These are phyloP conservation scores for Aleiodes alternator DNA, from an alignment of 2,888 invertebrate species.

Conservation along the genomic window DNA sequence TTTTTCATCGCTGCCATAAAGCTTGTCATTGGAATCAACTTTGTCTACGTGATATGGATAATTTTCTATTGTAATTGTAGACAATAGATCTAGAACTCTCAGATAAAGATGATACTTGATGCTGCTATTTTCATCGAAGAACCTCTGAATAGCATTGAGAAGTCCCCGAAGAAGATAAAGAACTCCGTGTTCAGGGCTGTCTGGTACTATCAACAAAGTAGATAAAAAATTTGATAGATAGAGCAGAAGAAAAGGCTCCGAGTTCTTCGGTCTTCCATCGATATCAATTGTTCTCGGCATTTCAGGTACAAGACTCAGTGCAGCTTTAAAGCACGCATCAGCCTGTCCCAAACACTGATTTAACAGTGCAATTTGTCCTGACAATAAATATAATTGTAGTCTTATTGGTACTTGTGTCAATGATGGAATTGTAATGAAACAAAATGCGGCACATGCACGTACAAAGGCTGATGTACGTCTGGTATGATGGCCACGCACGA, in stretches of 20 bases:
- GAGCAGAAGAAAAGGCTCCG: slow-evolving; percentile 83
- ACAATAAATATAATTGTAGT: slow-evolving; percentile 89
- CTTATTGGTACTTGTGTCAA: slow-evolving; percentile 87
- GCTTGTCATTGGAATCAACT: slow-evolving; percentile 93
- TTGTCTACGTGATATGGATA: slow-evolving; percentile 91
- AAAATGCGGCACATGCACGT: slow-evolving; percentile 95
- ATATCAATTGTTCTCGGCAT: slow-evolving; percentile 83
- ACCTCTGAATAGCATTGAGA: slow-evolving; percentile 86
- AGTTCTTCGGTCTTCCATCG: slow-evolving; percentile 85
- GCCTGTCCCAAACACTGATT: slow-evolving; percentile 96
- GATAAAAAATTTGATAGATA: slow-evolving; percentile 88
- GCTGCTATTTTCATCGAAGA: slow-evolving; percentile 83
- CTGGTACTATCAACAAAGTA: slow-evolving; percentile 88
- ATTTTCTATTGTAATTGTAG: slow-evolving; percentile 86
- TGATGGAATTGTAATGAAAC: slow-evolving; percentile 98
- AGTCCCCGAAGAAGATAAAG: slow-evolving; percentile 88
- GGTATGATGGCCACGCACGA: slow-evolving; percentile 86
- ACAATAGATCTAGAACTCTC: slow-evolving; percentile 86
- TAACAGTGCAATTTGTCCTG: slow-evolving; percentile 91
- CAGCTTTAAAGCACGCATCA: slow-evolving; percentile 95
- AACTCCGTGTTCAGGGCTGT: slow-evolving; percentile 91
- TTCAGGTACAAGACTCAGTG: slow-evolving; percentile 87
- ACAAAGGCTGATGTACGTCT: slow-evolving; percentile 90
- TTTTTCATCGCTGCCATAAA: slow-evolving; percentile 93
- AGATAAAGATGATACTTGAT: slow-evolving; percentile 84